A percentile compares a stretch with the other conserved stretches of the same genome.
phyloP scores from a whole-genome alignment of 2,797 vertebrate genomes.

The Danio tinwini region DNA sequence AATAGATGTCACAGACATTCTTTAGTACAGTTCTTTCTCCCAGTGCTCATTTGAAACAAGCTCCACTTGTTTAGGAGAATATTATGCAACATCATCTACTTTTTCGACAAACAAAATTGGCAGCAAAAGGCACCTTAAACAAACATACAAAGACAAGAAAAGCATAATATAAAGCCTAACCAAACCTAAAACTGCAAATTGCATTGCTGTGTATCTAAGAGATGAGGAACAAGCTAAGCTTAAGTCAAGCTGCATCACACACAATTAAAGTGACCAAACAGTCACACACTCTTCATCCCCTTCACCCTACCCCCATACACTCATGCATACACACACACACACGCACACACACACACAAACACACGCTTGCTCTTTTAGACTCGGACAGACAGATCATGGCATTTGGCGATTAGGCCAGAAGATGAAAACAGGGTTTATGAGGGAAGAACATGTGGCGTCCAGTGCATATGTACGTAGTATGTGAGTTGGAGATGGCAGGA shows the following conservation, averaged over 20 bases:
- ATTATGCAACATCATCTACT: conserved; percentile 69
- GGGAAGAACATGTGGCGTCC: conserved; percentile 49
- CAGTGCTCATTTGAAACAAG: conserved; percentile 76
- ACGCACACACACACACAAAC: conserved; percentile 14
- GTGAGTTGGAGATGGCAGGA: conserved; percentile 61
- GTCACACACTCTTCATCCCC: conserved; percentile 28
- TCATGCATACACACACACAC: too few species aligned
- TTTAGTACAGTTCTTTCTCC: conserved; percentile 67
- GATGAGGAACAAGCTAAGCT: conserved; percentile 69
- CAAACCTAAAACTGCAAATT: conserved; percentile 69
- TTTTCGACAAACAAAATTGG: conserved; percentile 78
- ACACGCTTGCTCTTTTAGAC: conserved; percentile 36
- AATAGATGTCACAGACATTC: conserved; percentile 62
- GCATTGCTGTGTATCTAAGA: conserved; percentile 73
- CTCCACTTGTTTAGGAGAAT: conserved; percentile 74
- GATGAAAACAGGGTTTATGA: conserved; percentile 33
- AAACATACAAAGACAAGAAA: conserved; percentile 53
- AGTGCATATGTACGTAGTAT: conserved; percentile 45
- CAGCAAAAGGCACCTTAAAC: conserved; percentile 79
- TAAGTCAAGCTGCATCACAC: conserved; percentile 68
- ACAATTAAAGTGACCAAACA: conserved; percentile 50
- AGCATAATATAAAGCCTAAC: conserved; percentile 65
- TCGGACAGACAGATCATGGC: conserved; percentile 33
- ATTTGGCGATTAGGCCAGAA: conserved; percentile 11
- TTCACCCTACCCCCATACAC: neutral